These are phyloP conservation scores for Tichodroma muraria DNA, from an alignment of 2,113 vertebrate genomes.

Conservation along the genomic window DNA sequence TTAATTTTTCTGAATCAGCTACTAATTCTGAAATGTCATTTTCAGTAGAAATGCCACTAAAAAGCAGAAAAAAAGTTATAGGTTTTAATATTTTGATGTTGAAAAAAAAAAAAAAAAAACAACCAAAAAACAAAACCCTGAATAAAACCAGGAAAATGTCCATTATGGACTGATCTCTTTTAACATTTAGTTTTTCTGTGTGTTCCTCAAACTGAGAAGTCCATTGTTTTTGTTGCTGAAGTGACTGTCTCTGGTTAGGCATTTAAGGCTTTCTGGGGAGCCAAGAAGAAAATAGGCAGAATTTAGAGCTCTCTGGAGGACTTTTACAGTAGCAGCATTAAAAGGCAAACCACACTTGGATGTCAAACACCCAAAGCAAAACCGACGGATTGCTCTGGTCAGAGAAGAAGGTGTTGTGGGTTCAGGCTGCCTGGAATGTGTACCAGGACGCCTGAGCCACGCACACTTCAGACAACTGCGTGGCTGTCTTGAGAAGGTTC, in stretches of 20 bases:
- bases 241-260: background rate
- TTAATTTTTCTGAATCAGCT: background rate
- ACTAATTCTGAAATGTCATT: background rate
- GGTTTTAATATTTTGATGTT: background rate
- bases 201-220: background rate
- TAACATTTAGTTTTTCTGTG: background rate
- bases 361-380: background rate
- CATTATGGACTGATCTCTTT: background rate
- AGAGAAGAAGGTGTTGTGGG: background rate
- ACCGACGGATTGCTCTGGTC: background rate
- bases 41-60: background rate
- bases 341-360: background rate
- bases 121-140: accelerated
- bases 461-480: background rate
- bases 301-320: background rate
- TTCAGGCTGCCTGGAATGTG: background rate
- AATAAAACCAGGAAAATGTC: background rate
- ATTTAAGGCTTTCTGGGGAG: background rate
- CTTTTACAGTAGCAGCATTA: background rate
- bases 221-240: background rate
- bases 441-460: accelerated
- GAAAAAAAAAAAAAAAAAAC: background rate
- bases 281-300: background rate
- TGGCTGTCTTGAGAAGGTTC: background rate
- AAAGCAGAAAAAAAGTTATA: background rate